A percentile compares a stretch with the other conserved stretches of the same genome.
Evolutionary conservation across 2,888 invertebrate genomes (phyloP).

Genomic region (Synanthedon vespiformis): DNA sequence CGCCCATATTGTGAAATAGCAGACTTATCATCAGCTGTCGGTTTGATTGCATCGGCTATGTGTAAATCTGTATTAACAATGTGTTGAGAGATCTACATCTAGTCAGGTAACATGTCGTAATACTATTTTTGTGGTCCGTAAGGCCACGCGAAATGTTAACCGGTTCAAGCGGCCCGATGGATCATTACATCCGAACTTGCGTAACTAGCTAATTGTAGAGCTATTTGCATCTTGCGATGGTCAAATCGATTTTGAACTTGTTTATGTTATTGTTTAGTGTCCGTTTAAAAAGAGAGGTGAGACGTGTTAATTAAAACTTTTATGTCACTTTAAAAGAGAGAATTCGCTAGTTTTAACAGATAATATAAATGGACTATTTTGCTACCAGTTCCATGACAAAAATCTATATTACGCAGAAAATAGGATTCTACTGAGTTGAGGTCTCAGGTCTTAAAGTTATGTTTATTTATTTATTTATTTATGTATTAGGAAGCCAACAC

Average conservation of each 20-base stretch:
- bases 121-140: conserved; percentile 29
- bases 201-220: conserved; percentile 20
- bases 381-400: too few relatives aligned
- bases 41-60: not conserved
- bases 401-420: too few relatives aligned
- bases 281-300: too few relatives aligned
- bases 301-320: too few relatives aligned
- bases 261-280: not conserved
- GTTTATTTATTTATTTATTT: too few relatives aligned
- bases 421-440: too few relatives aligned
- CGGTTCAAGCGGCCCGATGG: conserved; percentile 38
- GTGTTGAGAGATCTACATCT: not conserved
- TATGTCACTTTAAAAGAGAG: too few relatives aligned
- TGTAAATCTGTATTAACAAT: not conserved
- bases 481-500: too few relatives aligned
- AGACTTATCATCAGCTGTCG: not conserved
- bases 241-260: not conserved
- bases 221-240: conserved; percentile 7
- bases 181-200: conserved; percentile 37
- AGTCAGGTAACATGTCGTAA: conserved; percentile 18
- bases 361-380: too few relatives aligned
- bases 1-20: not conserved
- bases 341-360: too few relatives aligned
- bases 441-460: too few relatives aligned
- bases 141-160: conserved; percentile 60